Evolutionary conservation across 2,888 invertebrate species (phyloP).

Genomic region (Pterostichus niger): DNA sequence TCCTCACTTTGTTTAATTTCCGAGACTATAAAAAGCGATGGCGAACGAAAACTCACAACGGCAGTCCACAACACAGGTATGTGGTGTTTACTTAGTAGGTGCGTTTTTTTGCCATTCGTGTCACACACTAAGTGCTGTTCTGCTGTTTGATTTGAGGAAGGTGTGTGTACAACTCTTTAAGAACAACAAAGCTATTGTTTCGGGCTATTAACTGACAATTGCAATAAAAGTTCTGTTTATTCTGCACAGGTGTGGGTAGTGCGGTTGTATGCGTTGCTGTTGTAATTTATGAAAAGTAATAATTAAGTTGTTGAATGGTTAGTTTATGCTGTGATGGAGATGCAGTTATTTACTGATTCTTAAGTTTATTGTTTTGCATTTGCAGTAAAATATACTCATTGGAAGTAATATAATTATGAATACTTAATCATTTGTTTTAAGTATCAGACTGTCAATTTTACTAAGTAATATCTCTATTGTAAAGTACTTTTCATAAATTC

Average conservation of each 20-base stretch:
- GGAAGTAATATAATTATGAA: conserved; percentile 24
- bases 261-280: neutral
- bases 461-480: conserved; percentile 26
- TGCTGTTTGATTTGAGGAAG: conserved; percentile 55
- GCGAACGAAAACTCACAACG: neutral
- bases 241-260: conserved; percentile 15
- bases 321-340: conserved; percentile 9
- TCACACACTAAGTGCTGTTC: conserved; percentile 57
- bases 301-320: conserved; percentile 33
- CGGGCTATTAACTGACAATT: conserved; percentile 51
- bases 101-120: conserved; percentile 58
- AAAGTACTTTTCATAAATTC: neutral
- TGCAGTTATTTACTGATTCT: conserved; percentile 14
- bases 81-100: conserved; percentile 44
- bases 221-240: conserved; percentile 51
- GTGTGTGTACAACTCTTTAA: conserved; percentile 43
- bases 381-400: neutral
- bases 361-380: conserved; percentile 24
- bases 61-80: conserved; percentile 23
- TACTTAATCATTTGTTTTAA: conserved; percentile 43
- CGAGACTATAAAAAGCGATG: conserved; percentile 36
- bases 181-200: conserved; percentile 59
- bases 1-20: conserved; percentile 46
- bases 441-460: conserved; percentile 11
- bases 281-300: conserved; percentile 52